These are phyloP conservation scores for Pipistrellus kuhlii DNA, from an alignment of 2,797 vertebrate species.

Conservation along the genomic window DNA sequence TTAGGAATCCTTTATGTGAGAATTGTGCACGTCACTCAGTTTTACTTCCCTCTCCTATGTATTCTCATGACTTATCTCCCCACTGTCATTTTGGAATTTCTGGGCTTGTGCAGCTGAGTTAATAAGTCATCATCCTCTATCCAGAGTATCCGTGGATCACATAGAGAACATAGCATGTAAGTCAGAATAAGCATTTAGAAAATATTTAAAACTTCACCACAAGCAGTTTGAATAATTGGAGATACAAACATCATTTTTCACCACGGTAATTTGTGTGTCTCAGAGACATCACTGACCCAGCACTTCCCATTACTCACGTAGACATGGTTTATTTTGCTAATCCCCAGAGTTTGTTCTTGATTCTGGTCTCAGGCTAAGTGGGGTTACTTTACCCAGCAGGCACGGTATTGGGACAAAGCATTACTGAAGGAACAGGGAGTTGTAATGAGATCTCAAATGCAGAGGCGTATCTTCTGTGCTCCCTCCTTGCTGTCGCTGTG, in stretches of 20 bases:
- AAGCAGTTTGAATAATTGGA: neutral
- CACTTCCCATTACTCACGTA: neutral
- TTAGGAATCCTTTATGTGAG: neutral
- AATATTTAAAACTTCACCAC: neutral
- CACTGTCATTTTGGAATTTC: slow-evolving; percentile 43
- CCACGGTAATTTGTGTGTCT: neutral
- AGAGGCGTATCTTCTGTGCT: neutral
- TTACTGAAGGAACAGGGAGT: neutral
- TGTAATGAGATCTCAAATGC: neutral
- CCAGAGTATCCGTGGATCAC: neutral
- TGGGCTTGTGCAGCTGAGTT: neutral
- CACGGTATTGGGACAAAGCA: neutral
- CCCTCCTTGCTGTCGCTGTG: accelerated
- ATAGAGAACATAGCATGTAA: neutral
- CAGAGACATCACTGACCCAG: neutral
- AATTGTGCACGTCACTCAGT: neutral
- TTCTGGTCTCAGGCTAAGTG: neutral
- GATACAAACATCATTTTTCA: neutral
- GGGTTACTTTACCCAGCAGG: neutral
- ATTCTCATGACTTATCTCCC: neutral
- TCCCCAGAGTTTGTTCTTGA: neutral
- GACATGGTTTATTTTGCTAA: neutral
- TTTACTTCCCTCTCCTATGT: neutral
- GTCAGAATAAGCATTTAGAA: slow-evolving; percentile 6
- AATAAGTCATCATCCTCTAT: neutral